A percentile compares a stretch with the other conserved stretches of the same genome.
phyloP scores from a whole-genome alignment of 2,888 invertebrate genomes.

The Melipona bicolor region DNA sequence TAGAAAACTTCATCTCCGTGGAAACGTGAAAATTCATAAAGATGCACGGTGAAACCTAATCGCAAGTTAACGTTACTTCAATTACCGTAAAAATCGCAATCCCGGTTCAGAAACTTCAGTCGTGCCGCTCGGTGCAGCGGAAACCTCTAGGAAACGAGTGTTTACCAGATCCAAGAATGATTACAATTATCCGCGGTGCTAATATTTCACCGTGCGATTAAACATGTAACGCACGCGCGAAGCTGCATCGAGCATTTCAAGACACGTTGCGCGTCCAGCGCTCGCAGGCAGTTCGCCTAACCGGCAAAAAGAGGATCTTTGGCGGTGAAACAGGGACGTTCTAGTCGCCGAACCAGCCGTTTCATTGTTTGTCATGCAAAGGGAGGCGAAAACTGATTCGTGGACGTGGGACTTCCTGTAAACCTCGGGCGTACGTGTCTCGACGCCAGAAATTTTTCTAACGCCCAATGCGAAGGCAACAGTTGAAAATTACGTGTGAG shows the following conservation, averaged over 20 bases:
- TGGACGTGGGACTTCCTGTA: background rate
- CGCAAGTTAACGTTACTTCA: too few relatives aligned
- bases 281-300: background rate
- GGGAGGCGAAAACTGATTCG: slow-evolving; percentile 48
- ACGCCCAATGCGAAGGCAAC: too few relatives aligned
- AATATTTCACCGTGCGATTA: background rate
- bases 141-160: background rate
- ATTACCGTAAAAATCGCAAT: background rate
- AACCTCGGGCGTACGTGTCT: too few relatives aligned
- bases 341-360: background rate
- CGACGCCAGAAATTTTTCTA: too few relatives aligned
- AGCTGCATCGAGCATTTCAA: background rate
- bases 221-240: background rate
- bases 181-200: background rate
- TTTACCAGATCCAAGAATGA: background rate
- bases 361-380: slow-evolving; percentile 11
- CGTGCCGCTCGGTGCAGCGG: background rate
- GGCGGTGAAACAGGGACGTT: background rate
- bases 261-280: background rate
- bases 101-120: background rate
- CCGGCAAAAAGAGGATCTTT: background rate
- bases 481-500: too few relatives aligned
- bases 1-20: too few relatives aligned
- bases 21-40: too few relatives aligned
- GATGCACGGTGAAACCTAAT: too few relatives aligned